Evolutionary conservation across 2,113 vertebrate genomes (phyloP).

Genomic region (human): DNA sequence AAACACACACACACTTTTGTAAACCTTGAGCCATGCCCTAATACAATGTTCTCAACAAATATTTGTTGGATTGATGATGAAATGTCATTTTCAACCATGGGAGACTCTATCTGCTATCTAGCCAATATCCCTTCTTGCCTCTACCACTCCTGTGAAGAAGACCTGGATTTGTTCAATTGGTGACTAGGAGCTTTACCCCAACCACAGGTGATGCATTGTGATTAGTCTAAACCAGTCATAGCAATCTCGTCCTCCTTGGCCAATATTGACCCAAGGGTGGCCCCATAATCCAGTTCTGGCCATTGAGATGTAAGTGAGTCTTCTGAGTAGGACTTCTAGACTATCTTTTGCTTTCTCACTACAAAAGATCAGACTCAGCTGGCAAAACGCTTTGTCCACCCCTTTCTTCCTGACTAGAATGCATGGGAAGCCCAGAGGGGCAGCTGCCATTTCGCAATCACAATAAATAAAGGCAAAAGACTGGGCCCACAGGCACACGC

Average conservation of each 20-base stretch:
- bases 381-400: not conserved
- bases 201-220: no score
- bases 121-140: not conserved
- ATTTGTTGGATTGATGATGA: not conserved
- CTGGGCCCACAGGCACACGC: no score
- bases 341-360: not conserved
- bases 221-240: not conserved
- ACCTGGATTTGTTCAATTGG: not conserved
- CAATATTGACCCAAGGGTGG: no score
- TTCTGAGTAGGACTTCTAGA: not conserved
- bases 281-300: no score
- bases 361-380: not conserved
- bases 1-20: not conserved
- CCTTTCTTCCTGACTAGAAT: not conserved
- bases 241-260: not conserved
- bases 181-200: not conserved
- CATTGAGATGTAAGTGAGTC: not conserved
- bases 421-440: not conserved
- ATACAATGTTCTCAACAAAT: not conserved
- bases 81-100: not conserved
- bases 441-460: not conserved
- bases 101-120: not conserved
- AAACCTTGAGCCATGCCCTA: not conserved
- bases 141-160: not conserved
- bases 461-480: not conserved